Conservation (phyloP, 2,888 invertebrate genomes). For the Oligia strigilis region DNA sequence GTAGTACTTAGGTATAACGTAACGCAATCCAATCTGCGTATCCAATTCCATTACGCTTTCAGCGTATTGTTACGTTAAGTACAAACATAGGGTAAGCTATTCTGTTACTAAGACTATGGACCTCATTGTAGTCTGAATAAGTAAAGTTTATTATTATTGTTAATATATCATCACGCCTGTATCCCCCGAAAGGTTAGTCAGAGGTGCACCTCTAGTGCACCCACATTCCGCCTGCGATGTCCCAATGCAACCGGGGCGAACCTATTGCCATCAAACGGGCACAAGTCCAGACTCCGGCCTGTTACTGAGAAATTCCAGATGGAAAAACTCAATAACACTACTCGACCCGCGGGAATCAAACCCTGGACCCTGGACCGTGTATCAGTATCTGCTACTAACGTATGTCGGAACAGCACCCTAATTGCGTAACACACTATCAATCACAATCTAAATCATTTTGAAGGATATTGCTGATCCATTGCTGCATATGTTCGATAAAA, state of each 20-base stretch:
- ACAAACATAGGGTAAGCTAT: neutral
- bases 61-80: neutral
- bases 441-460: too few relatives aligned
- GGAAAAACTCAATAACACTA: neutral
- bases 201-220: neutral
- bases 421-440: too few relatives aligned
- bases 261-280: neutral
- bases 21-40: neutral
- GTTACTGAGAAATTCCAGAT: neutral
- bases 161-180: neutral
- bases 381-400: neutral
- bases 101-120: neutral
- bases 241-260: neutral
- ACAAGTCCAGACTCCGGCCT: neutral
- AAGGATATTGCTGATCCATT: too few relatives aligned
- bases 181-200: too few relatives aligned
- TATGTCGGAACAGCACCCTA: neutral
- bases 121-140: neutral
- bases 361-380: neutral
- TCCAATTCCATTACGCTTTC: neutral
- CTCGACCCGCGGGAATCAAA: neutral
- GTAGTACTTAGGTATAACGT: neutral
- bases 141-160: neutral
- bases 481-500: too few relatives aligned
- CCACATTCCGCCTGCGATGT: too few relatives aligned